Evolutionary conservation across 2,888 invertebrate species (phyloP).

Genomic region (Acronicta psi): DNA sequence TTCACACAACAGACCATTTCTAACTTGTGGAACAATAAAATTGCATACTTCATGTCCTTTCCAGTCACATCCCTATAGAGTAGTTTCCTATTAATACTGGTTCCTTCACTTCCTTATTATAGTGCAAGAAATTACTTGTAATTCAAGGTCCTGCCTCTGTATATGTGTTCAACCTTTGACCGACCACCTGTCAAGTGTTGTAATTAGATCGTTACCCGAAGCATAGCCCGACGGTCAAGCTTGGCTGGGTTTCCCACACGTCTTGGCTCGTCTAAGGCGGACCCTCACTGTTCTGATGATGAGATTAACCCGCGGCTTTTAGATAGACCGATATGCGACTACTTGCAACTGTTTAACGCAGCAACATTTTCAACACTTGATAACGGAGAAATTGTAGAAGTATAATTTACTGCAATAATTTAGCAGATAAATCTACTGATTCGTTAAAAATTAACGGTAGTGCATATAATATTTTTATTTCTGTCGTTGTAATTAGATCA

Average conservation of each 20-base stretch:
- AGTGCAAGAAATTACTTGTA: constrained; percentile 41
- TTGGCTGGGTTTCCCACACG: constrained; percentile 72
- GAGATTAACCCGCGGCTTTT: constrained; percentile 61
- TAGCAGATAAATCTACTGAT: constrained; percentile 9
- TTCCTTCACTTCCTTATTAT: constrained; percentile 64
- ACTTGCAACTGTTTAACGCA: constrained; percentile 48
- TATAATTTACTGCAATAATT: neutral
- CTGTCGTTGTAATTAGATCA: constrained; percentile 5
- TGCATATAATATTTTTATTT: constrained; percentile 19
- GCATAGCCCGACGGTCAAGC: constrained; percentile 70
- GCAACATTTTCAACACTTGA: constrained; percentile 37
- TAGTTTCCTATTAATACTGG: constrained; percentile 44
- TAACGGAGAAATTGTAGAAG: constrained; percentile 31
- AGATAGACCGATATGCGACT: constrained; percentile 57
- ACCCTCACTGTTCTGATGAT: constrained; percentile 63
- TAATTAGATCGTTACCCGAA: constrained; percentile 80
- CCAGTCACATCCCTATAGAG: constrained; percentile 55
- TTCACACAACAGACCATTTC: constrained; percentile 19
- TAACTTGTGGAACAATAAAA: constrained; percentile 61
- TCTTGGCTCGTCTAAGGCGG: constrained; percentile 59
- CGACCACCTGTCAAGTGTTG: constrained; percentile 66
- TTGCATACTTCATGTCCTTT: constrained; percentile 57
- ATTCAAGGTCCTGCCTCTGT: constrained; percentile 45
- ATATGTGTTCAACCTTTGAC: constrained; percentile 70
- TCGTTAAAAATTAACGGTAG: constrained; percentile 23